Base-by-base conservation (phyloP, 2,888 invertebrate genomes). In the Atherix ibis region DNA sequence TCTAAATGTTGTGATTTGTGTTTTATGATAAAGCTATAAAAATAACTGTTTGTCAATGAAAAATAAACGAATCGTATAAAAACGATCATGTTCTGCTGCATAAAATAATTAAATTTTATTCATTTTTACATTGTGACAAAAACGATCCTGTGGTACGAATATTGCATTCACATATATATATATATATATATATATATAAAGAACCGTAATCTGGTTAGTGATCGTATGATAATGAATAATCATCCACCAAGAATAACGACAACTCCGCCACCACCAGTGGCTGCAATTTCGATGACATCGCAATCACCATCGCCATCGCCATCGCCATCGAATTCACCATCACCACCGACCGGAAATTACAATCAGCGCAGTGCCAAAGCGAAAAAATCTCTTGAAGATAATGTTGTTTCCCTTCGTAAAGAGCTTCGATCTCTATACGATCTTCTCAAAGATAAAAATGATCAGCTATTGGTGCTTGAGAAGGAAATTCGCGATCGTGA, bases 401-500 rank as follows among this genome's bases (percentile, higher is more conserved):
- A 40, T 4, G 41, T 46, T 16, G 18, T 27, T 8, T 32, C 43
- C 16, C 38, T 51, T 8, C 46, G 48, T 13, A 43, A 43, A 19
- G 50, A 50, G 39, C 36, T 50, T 3, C 44, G 42, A 25, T 38
- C 43, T 13, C 42, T 47, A 15, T 48, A 45, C 27, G 43, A 47
- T 27, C 39, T 45, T 14, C 31, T 50, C 12, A 41, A 40, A 14
- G 48, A 47, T 32, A 49, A 49, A 39, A 48, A 46, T 30, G 44
- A 44, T 12, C 45, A 51, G 37, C 37, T 50, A 12, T 34, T 40
- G 22, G 37, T 41, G 5, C 33, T 45, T 4, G 46, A 48, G 35
- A 46, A 46, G 33, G 43, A 44, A 6, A 27, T 50, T n/a, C 40
- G 44, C 19, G 44, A 46, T 36, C 45, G 46, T 27, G 47, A 47